Conservation (phyloP, 2,888 invertebrate genomes). For the Seira musarum region DNA sequence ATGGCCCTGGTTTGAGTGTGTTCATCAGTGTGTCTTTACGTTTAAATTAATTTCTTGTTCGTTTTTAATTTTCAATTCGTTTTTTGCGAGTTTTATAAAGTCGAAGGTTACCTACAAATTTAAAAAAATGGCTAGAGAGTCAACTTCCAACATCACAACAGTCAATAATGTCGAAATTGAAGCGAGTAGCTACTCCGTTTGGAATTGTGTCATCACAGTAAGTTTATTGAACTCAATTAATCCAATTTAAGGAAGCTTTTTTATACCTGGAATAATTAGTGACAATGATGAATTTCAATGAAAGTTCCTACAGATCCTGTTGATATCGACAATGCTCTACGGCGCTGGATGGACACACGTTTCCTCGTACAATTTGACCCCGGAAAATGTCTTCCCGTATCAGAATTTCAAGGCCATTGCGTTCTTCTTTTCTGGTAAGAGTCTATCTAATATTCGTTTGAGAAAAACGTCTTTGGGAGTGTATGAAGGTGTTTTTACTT, state of each 20-base stretch:
- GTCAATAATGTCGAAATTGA: constrained; percentile 47
- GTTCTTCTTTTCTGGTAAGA: constrained; percentile 50
- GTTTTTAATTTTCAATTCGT: too few species aligned
- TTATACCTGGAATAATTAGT: not conserved
- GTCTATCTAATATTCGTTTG: not conserved
- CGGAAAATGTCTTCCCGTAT: constrained; percentile 12
- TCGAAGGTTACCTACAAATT: too few species aligned
- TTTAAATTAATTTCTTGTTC: too few species aligned
- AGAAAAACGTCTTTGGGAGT: not conserved
- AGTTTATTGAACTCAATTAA: not conserved
- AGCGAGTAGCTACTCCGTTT: constrained; percentile 49
- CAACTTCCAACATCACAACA: too few species aligned
- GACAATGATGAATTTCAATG: not conserved
- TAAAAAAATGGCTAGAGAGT: too few species aligned
- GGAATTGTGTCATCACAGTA: constrained; percentile 56
- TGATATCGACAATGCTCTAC: constrained; percentile 46
- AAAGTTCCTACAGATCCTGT: constrained; percentile 47
- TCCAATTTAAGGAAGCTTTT: not conserved
- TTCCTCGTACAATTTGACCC: constrained; percentile 22
- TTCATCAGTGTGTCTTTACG: too few species aligned
- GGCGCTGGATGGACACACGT: constrained; percentile 36
- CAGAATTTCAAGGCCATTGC: constrained; percentile 41
- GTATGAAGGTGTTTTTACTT: not conserved
- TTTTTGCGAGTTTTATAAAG: too few species aligned
- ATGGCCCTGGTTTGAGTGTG: too few species aligned